Base-by-base conservation (phyloP, 2,888 invertebrate genomes). In the Anarsia innoxiella region DNA sequence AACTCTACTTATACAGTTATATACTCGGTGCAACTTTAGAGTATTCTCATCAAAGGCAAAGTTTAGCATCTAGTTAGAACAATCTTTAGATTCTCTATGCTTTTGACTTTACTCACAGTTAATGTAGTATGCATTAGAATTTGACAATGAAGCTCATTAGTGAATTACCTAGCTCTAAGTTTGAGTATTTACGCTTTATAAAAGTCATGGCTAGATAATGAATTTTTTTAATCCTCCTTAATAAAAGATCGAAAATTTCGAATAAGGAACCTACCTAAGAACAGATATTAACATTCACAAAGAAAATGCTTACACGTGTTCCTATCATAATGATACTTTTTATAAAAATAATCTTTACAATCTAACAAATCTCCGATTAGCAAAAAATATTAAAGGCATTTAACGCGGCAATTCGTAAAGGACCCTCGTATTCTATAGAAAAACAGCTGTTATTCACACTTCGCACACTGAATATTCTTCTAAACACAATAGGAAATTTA, bases 391-490 rank as follows among this genome's bases (percentile, higher is more conserved):
- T 38, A 51, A 45, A 53, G 44, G 44, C 37, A 37, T 49, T 51
- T 48, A 59, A 53, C 41, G 62, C 69, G 71, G 72, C 60, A 50
- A 47, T 43, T 51, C 42, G 55, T 56, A 71, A 68, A 62, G 59
- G 58, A 61, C 71, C 72, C 67, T 65, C 48, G 45, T 56, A 48
- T 55, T 48, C 49, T 44, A 39, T 45, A 48, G 49, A 51, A 50
- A 55, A 59, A 62, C 56, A 56, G 60, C 59, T 66, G 58, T 70
- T 72, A 73, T 80, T 79, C 77, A 75, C 82, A 78, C 78, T 69
- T 67, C 46, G 57, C 64, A 76, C 71, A 75, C 68, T 62, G 58
- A 57, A 64, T 71, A 66, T 69, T 66, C 65, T 62, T 59, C 59
- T 58, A 56, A 59, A 52, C 46, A 69, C 67, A 72, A 77, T 67